A percentile compares a stretch with the other conserved stretches of the same genome.
Evolutionary conservation across 1,140 invertebrate species (phyloP).

Genomic region (Diabrotica undecimpunctata): DNA sequence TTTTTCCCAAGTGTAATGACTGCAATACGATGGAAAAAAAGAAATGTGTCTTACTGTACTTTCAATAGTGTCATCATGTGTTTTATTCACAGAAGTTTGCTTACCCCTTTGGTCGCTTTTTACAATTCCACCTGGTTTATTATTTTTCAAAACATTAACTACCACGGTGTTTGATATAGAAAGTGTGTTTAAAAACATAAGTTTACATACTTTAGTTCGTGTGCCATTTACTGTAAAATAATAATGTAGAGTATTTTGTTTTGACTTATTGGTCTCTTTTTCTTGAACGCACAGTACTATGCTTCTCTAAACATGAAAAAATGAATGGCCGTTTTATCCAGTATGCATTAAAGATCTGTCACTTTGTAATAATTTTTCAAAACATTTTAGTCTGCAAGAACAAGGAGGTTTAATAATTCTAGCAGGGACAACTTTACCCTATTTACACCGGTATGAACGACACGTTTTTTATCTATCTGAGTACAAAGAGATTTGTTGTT

Average conservation of each 20-base stretch:
- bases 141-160: slow-evolving; percentile 12
- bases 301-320: slow-evolving; percentile 9
- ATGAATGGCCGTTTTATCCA: slow-evolving; percentile 14
- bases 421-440: slow-evolving; percentile 12
- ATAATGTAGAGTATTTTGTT: slow-evolving; percentile 16
- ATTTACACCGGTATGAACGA: slow-evolving; percentile 8
- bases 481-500: too few relatives aligned
- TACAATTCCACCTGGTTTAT: slow-evolving; percentile 5
- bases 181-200: slow-evolving; percentile 16
- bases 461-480: too few relatives aligned
- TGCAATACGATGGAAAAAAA: slow-evolving; percentile 6
- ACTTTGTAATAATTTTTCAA: slow-evolving; percentile 8
- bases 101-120: slow-evolving; percentile 7
- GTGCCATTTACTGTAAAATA: slow-evolving; percentile 15
- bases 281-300: slow-evolving; percentile 15
- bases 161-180: slow-evolving; percentile 15
- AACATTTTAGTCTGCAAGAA: slow-evolving; percentile 15
- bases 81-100: slow-evolving; percentile 7
- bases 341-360: slow-evolving; percentile 7
- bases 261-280: slow-evolving; percentile 15
- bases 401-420: slow-evolving; percentile 15
- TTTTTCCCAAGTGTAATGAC: slow-evolving; percentile 7
- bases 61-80: slow-evolving; percentile 1
- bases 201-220: slow-evolving; percentile 14
- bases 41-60: slow-evolving; percentile 1